Conservation (phyloP, 2,888 invertebrate genomes). For the Synanthedon andrenaeformis region DNA sequence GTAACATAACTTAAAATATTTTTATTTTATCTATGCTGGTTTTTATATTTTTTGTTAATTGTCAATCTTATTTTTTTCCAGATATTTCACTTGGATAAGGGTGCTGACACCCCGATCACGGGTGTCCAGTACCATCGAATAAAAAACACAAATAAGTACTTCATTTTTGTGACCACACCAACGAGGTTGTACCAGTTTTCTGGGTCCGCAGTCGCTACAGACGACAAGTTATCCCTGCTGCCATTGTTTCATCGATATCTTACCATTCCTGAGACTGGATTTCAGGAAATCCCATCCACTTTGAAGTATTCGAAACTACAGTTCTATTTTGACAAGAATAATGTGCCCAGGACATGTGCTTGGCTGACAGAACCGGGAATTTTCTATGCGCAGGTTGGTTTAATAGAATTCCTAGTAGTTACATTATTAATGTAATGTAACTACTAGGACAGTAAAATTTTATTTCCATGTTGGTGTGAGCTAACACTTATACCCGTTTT, state of each 20-base stretch:
- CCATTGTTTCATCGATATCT: slow-evolving; percentile 84
- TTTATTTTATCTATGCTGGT: background rate
- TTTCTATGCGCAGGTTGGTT: slow-evolving; percentile 79
- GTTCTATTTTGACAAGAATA: slow-evolving; percentile 77
- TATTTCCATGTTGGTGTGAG: background rate
- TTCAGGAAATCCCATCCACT: slow-evolving; percentile 79
- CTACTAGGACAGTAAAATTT: background rate
- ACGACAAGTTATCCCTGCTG: slow-evolving; percentile 84
- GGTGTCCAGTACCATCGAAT: slow-evolving; percentile 86
- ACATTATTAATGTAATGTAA: background rate
- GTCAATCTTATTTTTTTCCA: slow-evolving; percentile 31
- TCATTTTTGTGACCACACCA: slow-evolving; percentile 86
- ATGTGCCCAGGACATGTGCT: slow-evolving; percentile 82
- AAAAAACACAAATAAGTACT: slow-evolving; percentile 78
- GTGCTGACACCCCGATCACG: slow-evolving; percentile 83
- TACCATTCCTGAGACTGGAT: slow-evolving; percentile 77
- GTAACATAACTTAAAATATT: slow-evolving; percentile 4
- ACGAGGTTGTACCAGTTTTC: slow-evolving; percentile 89
- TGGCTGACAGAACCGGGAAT: slow-evolving; percentile 91
- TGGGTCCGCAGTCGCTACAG: slow-evolving; percentile 76
- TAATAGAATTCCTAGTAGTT: background rate
- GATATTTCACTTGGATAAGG: slow-evolving; percentile 90
- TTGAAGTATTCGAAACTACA: slow-evolving; percentile 83
- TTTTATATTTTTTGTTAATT: background rate
- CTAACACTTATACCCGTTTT: too few species aligned